These are phyloP conservation scores for Geococcyx californianus DNA, from an alignment of 2,113 vertebrate species.

Conservation along the genomic window DNA sequence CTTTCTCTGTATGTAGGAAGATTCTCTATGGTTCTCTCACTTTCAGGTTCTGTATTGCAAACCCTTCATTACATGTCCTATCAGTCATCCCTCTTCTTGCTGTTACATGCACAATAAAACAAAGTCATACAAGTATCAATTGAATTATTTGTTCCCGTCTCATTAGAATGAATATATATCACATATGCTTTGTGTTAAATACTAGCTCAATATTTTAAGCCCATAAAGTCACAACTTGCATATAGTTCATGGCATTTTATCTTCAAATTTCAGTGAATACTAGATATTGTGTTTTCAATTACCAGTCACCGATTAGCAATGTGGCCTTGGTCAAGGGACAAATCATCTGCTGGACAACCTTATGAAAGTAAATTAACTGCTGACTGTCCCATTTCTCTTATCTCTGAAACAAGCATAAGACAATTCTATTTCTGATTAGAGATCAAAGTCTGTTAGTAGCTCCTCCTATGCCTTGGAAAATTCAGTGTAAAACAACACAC, in stretches of 20 bases:
- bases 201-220: background rate
- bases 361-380: background rate
- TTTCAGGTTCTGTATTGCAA: background rate
- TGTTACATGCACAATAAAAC: background rate
- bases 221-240: background rate
- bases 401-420: background rate
- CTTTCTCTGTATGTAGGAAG: background rate
- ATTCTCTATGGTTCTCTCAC: accelerated
- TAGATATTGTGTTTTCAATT: background rate
- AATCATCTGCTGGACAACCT: background rate
- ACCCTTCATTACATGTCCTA: background rate
- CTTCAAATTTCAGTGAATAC: background rate
- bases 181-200: background rate
- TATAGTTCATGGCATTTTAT: background rate
- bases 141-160: background rate
- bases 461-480: background rate
- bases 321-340: background rate
- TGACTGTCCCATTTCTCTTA: background rate
- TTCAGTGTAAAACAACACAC: background rate
- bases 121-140: background rate
- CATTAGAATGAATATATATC: background rate
- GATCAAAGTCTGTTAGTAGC: background rate
- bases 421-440: background rate
- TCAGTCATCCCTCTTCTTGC: background rate
- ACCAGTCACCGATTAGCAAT: background rate